Evolutionary conservation across 2,888 invertebrate species (phyloP), one percentile per base, ranked within the genome.

Genomic region (Eristalis intricaria): DNA sequence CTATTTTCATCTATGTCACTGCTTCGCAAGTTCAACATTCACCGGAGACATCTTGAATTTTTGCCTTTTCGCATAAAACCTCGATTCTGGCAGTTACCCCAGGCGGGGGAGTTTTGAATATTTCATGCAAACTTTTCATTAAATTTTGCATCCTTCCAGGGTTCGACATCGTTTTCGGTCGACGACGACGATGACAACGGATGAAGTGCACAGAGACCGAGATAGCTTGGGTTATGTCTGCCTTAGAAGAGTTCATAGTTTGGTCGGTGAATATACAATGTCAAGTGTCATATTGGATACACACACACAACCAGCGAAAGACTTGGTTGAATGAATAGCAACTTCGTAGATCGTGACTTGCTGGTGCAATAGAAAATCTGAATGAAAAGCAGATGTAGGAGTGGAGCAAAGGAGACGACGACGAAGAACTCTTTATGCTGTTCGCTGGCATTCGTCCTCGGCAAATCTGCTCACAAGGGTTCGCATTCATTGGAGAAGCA

Each of bases 181-280:
- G 23, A 19, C 43, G n/a, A 43, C 15, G 22, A 60, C 23, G 13
- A 23, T 26, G 60, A 11, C 22, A 22, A 10, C 23, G 26, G 60
- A 60, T 60, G 50, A 50, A 50, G 19, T 50, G 19, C 50, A 50
- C 19, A 50, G 19, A 19, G 50, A 3, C 50, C 2, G 5, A 1
- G n/a, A 19, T 43, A 19, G 43, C 4, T n/a, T n/a, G 50, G 19
- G 19, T 2, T 50, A 8, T 71, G 71, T 43, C 43, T 71, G 56
- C 73, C 19, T 68, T 26, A 82, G 78, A 82, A n/a, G n/a, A n/a
- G 86, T 82, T 86, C 83, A 83, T 78, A 86, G 86, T 86, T 82
- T 77, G 73, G 73, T 60, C 22, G 43, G 64, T 75, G 43, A 76
- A 56, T 61, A 73, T 58, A 75, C 86, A 86, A 86, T 86, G 86